phyloP scores from a whole-genome alignment of 2,888 invertebrate genomes.

The Meteorus colon region DNA sequence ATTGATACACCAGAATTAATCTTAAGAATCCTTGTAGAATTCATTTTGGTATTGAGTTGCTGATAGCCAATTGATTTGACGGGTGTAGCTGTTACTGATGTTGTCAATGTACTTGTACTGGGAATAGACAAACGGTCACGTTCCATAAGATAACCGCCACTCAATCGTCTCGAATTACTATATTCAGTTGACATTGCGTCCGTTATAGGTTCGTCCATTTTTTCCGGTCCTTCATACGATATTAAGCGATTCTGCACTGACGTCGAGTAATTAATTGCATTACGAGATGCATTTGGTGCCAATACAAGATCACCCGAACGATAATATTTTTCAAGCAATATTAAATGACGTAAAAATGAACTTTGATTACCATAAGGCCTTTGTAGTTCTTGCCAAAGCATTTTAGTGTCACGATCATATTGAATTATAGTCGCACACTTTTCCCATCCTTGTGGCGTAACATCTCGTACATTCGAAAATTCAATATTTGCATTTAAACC shows the following conservation, averaged over 20 bases:
- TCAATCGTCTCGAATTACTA: constrained; percentile 64
- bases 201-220: constrained; percentile 68
- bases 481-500: constrained; percentile 85
- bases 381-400: constrained; percentile 87
- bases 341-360: constrained; percentile 87
- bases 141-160: constrained; percentile 68
- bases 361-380: constrained; percentile 92
- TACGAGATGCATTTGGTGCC: constrained; percentile 82
- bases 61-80: constrained; percentile 36
- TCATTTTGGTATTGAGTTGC: constrained; percentile 41
- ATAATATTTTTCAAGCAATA: constrained; percentile 88
- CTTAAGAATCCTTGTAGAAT: constrained; percentile 60
- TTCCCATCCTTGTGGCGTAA: constrained; percentile 90
- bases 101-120: constrained; percentile 52
- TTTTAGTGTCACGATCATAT: constrained; percentile 87
- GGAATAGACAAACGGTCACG: constrained; percentile 59
- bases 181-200: constrained; percentile 65
- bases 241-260: constrained; percentile 86
- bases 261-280: constrained; percentile 85
- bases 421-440: constrained; percentile 86
- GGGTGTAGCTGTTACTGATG: constrained; percentile 25
- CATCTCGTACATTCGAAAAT: constrained; percentile 81
- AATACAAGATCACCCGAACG: constrained; percentile 85
- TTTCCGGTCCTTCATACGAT: constrained; percentile 80
- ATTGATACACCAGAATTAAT: constrained; percentile 69